Evolutionary conservation across 1,140 invertebrate genomes (phyloP), one percentile per base, ranked within the genome.

Genomic region (Bombyx mori): DNA sequence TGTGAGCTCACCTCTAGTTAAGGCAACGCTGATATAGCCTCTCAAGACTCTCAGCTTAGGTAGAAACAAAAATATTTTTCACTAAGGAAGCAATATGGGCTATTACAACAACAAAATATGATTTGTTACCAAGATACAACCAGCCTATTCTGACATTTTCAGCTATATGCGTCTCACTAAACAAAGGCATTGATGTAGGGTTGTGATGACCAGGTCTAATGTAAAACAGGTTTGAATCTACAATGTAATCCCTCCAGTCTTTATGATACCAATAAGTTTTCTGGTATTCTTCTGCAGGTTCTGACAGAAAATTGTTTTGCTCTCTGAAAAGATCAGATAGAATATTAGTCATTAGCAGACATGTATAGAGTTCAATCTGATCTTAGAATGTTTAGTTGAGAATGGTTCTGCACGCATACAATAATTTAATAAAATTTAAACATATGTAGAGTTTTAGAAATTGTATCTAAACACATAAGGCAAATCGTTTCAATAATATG

Each of bases 211-310:
- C 93, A 61, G 90, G 89, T 55, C 90, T 89, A 26, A 92, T 92
- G 70, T 93, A 91, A 77, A 96, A 97, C 65, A 88, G 79, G 56
- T 91, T 89, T 7, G 94, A 95, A 71, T 96, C 93, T 1, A 96
- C 89, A 3, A 96, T 82, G 79, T 94, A 94, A 71, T 96, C 94
- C 62, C 91, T 91, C 95, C 95, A 97, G 71, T 94, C 94, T 52
- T 91, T 93, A 12, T 91, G 91, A 70, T 96, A 96, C 81, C 92
- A 93, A 79, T 94, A 95, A 62, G 86, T 88, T n/a, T 91, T 89
- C 18, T 89, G 89, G 8, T 78, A 71, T 65, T 86, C 84, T 43
- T 84, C 78, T 42, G 75, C 74, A 45, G 78, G 79, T 53, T 87
- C 81, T 71, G 71, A 79, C 5, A 79, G 59, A 52, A 84, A 82